phyloP scores from a whole-genome alignment of 2,113 vertebrate species.

The Myotis davidii region DNA sequence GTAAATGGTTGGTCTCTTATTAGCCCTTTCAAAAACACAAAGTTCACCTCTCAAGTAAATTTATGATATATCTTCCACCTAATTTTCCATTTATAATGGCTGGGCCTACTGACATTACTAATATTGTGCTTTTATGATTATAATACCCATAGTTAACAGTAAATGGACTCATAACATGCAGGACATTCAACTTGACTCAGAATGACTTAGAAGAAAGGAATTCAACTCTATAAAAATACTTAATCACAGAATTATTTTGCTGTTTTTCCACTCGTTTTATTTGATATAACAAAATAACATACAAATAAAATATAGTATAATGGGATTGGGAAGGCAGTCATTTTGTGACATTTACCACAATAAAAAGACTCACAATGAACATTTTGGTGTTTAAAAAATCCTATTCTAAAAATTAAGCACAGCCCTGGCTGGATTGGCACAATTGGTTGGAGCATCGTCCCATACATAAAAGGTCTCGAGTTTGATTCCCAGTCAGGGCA shows the following conservation, averaged over 20 bases:
- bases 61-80: not conserved
- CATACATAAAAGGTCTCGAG: not conserved
- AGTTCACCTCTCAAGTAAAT: not conserved
- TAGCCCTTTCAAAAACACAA: not conserved
- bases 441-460: not conserved
- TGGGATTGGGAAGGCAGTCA: not conserved
- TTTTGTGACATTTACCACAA: constrained; percentile 4
- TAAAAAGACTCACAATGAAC: not conserved
- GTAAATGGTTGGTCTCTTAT: not conserved
- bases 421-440: not conserved
- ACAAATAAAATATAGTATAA: not conserved
- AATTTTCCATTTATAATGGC: not conserved
- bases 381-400: not conserved
- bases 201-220: not conserved
- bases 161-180: not conserved
- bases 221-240: not conserved
- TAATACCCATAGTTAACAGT: not conserved
- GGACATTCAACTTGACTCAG: not conserved
- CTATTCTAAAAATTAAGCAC: not conserved
- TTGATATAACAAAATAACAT: not conserved
- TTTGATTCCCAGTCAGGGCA: not conserved
- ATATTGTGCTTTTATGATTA: not conserved
- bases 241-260: not conserved
- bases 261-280: not conserved
- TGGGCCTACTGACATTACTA: not conserved